Conservation (phyloP, 2,888 invertebrate species). For the Pseudococcus viburni region DNA sequence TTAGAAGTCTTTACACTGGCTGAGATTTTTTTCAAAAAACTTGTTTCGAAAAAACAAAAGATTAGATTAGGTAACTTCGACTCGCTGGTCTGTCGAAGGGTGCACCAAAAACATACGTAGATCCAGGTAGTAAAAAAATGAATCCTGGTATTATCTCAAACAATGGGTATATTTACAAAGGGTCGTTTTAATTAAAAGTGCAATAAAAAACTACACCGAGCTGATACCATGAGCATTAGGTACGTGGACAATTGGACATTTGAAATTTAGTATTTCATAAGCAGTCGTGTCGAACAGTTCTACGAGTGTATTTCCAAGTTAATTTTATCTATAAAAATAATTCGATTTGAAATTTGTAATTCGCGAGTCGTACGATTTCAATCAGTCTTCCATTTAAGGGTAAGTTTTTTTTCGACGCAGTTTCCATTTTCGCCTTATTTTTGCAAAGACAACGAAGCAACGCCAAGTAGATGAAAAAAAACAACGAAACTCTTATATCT, state of each 20-base stretch:
- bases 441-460: not conserved
- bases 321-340: not conserved
- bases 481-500: conserved; percentile 27
- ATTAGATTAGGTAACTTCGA: not conserved
- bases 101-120: not conserved
- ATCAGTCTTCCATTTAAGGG: not conserved
- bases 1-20: not conserved
- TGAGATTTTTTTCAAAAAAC: not conserved
- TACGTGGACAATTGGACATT: not conserved
- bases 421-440: not conserved
- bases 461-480: not conserved
- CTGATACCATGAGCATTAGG: not conserved
- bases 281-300: not conserved
- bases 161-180: conserved; percentile 8
- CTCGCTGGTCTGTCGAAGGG: not conserved
- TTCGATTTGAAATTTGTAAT: not conserved
- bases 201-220: not conserved
- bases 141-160: conserved; percentile 6
- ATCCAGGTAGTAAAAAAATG: not conserved
- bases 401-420: not conserved
- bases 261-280: not conserved
- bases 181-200: not conserved
- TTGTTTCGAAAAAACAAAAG: conserved; percentile 1
- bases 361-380: not conserved
- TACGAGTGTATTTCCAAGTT: not conserved